Evolutionary conservation across 2,113 vertebrate genomes (phyloP), one percentile per base, ranked within the genome.

Genomic region (Lates calcarifer): DNA sequence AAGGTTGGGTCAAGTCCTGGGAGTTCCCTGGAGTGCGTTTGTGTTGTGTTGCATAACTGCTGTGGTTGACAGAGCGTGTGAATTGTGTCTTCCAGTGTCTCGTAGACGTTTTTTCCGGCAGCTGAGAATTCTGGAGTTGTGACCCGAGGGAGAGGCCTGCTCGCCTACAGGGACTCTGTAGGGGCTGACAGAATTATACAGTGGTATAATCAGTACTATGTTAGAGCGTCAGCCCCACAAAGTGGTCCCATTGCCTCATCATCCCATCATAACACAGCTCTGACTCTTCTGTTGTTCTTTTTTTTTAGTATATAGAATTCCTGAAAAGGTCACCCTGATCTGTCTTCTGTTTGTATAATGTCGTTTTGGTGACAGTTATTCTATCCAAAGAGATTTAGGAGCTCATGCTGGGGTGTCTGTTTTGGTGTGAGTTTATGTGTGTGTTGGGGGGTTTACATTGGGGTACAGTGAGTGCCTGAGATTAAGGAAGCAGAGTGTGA

Each of bases 101-200:
- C 14, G 1, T 80, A 67, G 72, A 89, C 6, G 14, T 74, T 87
- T 86, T 82, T 86, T 86, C 77, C 77, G 0, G 77, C 89, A 93
- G 92, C 90, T 91, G 91, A 91, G 87, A 92, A 91, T 74, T 77
- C 62, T 45, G 64, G n/a, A 82, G 74, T 45, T 82, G 37, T 61
- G 89, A 86, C 81, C 80, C 57, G 37, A 61, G 20, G 61, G 76
- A 81, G 39, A 84, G 51, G 53, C 39, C 77, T 33, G 28, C 22
- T 53, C 26, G 24, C 51, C 67, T 71, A 33, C 9, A 31, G 74
- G 74, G 65, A 89, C 31, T 31, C 63, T 60, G 2, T n/a, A 57
- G 22, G 45, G 55, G 20, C 17, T 79, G 64, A 74, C 39, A 75
- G 43, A 39, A n/a, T 47, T 74, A 28, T 57, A 24, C 31, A 63